Base-by-base conservation (phyloP, 2,888 invertebrate genomes). In the Sycophila texana region DNA sequence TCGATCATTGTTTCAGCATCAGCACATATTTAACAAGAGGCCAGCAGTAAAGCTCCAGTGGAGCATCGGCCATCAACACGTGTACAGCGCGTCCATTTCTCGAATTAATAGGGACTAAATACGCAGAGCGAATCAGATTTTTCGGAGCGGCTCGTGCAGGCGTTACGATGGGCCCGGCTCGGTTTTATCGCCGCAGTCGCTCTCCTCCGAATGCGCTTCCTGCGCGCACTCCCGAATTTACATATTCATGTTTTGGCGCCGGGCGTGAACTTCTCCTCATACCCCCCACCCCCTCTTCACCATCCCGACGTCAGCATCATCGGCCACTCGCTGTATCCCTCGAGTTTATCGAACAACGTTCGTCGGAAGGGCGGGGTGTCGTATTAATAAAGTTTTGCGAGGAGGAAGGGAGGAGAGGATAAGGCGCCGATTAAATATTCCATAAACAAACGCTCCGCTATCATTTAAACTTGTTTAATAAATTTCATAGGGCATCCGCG, bases 161-260 rank as follows among this genome's bases (percentile, higher is more conserved):
- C 30, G 39, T 39, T 39, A 39, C 39, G 10, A 10, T 10, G 39
- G 10, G 39, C 39, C 39, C 39, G 39, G 10, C 0, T 10, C 39
- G 39, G 10, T 39, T 39, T 39, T 39, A 39, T 39, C 39, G 39
- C 1, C 10, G 39, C 39, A 10, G 39, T 39, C 7, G 39, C 39
- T 39, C 10, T 39, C 39, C 39, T 39, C 39, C 39, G 26, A 18
- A 58, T 14, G n/a, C 49, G 51, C 57, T 39, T 39, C 39, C 39
- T 4, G 47, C 49, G 60, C 26, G 67, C 18, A 65, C 75, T 63
- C 26, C 60, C 49, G 70, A 66, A 83, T 87, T 85, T 87, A 84
- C 86, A 87, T 87, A 87, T 85, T 85, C 84, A 86, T 86, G 84
- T 73, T 82, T 71, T 80, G 73, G 67, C 16, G 60, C 63, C 39